These are phyloP conservation scores for Drosophila lutescens DNA, from an alignment of 2,888 invertebrate genomes.

Conservation along the genomic window DNA sequence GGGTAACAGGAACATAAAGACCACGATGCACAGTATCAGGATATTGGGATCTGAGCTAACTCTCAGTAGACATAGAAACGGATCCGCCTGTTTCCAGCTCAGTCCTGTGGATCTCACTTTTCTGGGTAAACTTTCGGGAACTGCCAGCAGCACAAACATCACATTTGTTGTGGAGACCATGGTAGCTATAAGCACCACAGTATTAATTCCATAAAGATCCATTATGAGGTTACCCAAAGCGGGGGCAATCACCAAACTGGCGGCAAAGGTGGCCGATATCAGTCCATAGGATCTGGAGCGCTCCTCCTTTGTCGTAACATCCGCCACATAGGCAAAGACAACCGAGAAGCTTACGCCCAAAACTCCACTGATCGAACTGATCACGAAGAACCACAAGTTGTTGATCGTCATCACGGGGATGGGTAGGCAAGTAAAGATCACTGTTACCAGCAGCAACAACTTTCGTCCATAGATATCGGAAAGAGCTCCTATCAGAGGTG, in stretches of 20 bases:
- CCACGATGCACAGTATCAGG: conserved; percentile 97
- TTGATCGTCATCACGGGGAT: conserved; percentile 99
- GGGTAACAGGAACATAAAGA: conserved; percentile 98
- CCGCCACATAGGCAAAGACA: conserved; percentile 99
- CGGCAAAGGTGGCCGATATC: conserved; percentile 99
- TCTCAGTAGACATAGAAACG: conserved; percentile 92
- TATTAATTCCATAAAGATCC: conserved; percentile 92
- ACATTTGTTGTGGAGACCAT: conserved; percentile 97
- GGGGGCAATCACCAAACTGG: conserved; percentile 99
- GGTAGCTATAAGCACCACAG: conserved; percentile 97
- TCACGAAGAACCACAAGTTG: conserved; percentile 99
- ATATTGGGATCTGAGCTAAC: conserved; percentile 98
- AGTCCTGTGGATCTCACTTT: conserved; percentile 93
- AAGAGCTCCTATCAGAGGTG: conserved; percentile 97
- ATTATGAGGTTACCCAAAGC: conserved; percentile 96
- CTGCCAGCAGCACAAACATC: conserved; percentile 98
- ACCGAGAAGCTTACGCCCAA: conserved; percentile 99
- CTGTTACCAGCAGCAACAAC: conserved; percentile 97
- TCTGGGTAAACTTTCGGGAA: conserved; percentile 98
- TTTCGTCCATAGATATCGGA: conserved; percentile 99
- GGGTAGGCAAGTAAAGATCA: conserved; percentile 99
- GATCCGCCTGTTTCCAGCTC: conserved; percentile 99
- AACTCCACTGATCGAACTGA: conserved; percentile 99
- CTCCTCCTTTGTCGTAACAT: conserved; percentile 98
- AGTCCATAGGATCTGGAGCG: conserved; percentile 97